These are phyloP conservation scores for Taphrorychus bicolor DNA, from an alignment of 2,888 invertebrate genomes.

Conservation along the genomic window DNA sequence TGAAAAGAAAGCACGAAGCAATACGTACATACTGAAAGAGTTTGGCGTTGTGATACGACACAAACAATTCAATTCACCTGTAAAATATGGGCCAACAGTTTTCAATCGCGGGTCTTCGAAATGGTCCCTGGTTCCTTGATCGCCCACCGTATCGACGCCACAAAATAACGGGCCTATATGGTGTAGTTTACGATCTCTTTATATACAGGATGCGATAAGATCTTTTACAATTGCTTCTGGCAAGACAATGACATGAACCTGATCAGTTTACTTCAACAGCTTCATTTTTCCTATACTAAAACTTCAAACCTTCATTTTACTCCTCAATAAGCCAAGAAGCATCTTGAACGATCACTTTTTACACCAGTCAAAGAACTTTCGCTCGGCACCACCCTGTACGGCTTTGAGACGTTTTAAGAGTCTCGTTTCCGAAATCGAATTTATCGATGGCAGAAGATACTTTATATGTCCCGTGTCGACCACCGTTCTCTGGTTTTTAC, in stretches of 20 bases:
- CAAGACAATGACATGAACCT: neutral
- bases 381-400: slow-evolving; percentile 14
- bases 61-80: slow-evolving; percentile 2
- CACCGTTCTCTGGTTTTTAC: slow-evolving; percentile 30
- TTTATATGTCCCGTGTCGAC: slow-evolving; percentile 32
- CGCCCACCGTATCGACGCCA: slow-evolving; percentile 22
- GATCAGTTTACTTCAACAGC: too few species aligned
- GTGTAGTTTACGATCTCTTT: slow-evolving; percentile 14
- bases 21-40: neutral
- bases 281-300: too few species aligned
- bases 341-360: neutral
- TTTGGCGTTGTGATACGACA: neutral
- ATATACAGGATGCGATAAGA: slow-evolving; percentile 7
- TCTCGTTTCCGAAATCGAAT: slow-evolving; percentile 31
- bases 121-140: slow-evolving; percentile 13
- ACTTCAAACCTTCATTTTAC: too few species aligned
- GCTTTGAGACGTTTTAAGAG: slow-evolving; percentile 19
- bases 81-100: neutral
- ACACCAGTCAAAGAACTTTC: neutral
- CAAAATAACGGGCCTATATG: slow-evolving; percentile 20
- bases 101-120: slow-evolving; percentile 2
- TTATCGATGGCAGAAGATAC: slow-evolving; percentile 30
- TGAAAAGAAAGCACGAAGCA: neutral
- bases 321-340: too few species aligned
- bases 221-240: neutral